These are phyloP conservation scores for Metalampra italica DNA, from an alignment of 2,888 invertebrate genomes.

Conservation along the genomic window DNA sequence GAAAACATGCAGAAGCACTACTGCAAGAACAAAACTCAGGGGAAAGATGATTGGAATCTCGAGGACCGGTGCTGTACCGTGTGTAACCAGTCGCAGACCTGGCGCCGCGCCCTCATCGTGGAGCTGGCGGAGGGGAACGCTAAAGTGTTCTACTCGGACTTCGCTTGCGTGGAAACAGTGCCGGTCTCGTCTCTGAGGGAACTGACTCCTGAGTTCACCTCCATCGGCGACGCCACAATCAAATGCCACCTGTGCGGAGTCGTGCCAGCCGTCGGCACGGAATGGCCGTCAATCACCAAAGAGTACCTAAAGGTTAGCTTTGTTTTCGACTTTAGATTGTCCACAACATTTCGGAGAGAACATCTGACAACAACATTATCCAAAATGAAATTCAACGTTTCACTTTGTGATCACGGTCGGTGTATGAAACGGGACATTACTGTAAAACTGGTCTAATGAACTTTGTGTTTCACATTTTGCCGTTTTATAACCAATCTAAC, in stretches of 20 bases:
- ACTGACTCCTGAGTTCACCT: slow-evolving; percentile 69
- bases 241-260: slow-evolving; percentile 85
- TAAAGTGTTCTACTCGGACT: slow-evolving; percentile 83
- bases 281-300: slow-evolving; percentile 81
- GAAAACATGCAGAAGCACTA: slow-evolving; percentile 78
- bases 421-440: no score
- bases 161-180: slow-evolving; percentile 75
- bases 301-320: slow-evolving; percentile 66
- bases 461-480: no score
- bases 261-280: slow-evolving; percentile 81
- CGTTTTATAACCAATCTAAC: no score
- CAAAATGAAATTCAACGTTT: no score
- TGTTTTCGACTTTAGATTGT: no score
- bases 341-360: no score
- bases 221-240: slow-evolving; percentile 77
- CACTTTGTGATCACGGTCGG: no score
- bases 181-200: slow-evolving; percentile 61
- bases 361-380: no score
- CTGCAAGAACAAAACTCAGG: slow-evolving; percentile 28
- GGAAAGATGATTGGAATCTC: slow-evolving; percentile 64
- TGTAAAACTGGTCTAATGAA: no score
- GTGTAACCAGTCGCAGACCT: slow-evolving; percentile 71
- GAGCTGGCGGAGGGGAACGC: slow-evolving; percentile 51
- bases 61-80: slow-evolving; percentile 69
- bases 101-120: slow-evolving; percentile 80